Evolutionary conservation across 2,113 vertebrate species (phyloP).

Genomic region (Ondatra zibethicus): DNA sequence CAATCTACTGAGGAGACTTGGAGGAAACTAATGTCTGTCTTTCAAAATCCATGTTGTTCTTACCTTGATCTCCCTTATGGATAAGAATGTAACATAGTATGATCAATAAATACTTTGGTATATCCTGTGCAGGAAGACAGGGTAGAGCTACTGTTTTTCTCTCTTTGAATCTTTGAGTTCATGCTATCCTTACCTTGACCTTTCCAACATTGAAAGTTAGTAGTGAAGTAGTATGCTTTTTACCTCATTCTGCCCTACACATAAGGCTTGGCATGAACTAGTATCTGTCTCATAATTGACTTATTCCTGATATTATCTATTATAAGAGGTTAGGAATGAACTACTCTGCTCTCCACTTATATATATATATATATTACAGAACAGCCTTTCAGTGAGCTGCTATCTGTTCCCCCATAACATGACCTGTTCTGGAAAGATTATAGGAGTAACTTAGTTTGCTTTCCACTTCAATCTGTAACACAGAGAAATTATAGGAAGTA

Average conservation of each 20-base stretch:
- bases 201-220: neutral
- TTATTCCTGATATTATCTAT: neutral
- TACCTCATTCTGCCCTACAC: neutral
- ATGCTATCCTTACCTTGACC: no score
- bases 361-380: neutral
- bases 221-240: neutral
- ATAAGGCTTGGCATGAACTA: neutral
- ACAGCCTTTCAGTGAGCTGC: neutral
- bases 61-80: no score
- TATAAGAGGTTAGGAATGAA: neutral
- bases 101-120: no score
- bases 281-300: neutral
- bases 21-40: no score
- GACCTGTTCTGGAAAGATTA: neutral
- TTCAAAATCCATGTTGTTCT: no score
- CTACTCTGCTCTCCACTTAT: neutral
- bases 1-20: no score
- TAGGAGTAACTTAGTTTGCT: neutral
- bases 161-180: no score
- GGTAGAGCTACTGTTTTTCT: no score
- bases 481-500: neutral
- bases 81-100: no score
- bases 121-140: no score
- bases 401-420: neutral
- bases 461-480: neutral